These are phyloP conservation scores for Ceuthmochares aereus DNA, from an alignment of 2,113 vertebrate genomes.

Conservation along the genomic window DNA sequence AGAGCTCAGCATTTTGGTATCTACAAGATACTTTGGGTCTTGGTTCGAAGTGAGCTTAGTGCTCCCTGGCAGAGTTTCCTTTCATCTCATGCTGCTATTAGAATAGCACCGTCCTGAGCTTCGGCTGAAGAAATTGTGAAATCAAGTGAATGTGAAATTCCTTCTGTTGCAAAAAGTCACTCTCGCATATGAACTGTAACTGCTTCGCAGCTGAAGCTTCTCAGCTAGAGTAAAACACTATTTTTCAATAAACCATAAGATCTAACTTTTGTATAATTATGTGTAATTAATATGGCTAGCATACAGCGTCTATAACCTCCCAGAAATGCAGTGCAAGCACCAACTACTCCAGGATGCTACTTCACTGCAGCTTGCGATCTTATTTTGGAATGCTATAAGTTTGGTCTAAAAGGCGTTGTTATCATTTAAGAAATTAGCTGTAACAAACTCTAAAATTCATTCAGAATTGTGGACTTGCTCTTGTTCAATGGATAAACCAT, in stretches of 20 bases:
- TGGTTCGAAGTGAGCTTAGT: background rate
- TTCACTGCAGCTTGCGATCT: background rate
- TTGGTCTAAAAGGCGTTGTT: background rate
- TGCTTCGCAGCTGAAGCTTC: background rate
- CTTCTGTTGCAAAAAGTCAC: background rate
- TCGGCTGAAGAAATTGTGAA: background rate
- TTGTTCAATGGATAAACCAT: background rate
- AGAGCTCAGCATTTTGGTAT: background rate
- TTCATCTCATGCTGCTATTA: background rate
- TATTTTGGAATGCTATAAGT: background rate
- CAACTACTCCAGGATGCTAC: background rate
- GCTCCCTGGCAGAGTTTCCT: background rate
- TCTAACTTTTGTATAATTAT: background rate
- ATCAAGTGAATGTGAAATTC: background rate
- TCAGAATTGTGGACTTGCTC: background rate
- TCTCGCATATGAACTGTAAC: background rate
- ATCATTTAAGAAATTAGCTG: background rate
- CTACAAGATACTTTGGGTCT: background rate
- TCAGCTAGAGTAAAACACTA: background rate
- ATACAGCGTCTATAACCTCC: background rate
- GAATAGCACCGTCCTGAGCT: background rate
- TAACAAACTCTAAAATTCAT: background rate
- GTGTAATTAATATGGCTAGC: conserved; percentile 13
- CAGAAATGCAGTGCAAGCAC: background rate
- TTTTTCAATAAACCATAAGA: background rate